These are phyloP conservation scores for Drosophila aff. DNA, from an alignment of 1,140 invertebrate genomes.

Conservation along the genomic window DNA sequence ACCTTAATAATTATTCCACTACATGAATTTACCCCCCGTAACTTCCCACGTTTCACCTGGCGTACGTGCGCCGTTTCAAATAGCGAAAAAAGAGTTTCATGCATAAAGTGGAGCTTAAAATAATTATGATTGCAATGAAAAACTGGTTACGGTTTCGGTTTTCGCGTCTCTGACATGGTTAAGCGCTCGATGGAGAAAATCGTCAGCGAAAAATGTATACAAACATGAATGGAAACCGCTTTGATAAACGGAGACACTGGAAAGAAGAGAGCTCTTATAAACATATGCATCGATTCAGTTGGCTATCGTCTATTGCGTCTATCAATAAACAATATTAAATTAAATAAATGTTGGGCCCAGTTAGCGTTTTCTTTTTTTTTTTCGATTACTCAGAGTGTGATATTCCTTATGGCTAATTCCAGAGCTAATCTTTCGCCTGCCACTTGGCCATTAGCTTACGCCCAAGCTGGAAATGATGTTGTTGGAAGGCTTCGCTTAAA, in stretches of 20 bases:
- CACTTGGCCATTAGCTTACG: constrained; percentile 13
- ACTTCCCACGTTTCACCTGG: constrained; percentile 2
- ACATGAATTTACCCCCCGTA: too few species aligned
- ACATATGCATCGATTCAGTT: background rate
- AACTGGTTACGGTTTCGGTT: constrained; percentile 47
- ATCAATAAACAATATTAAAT: background rate
- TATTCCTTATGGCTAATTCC: background rate
- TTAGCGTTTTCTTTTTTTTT: background rate
- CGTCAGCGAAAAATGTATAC: background rate
- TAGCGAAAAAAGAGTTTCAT: constrained; percentile 9
- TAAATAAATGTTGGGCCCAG: background rate
- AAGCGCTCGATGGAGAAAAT: constrained; percentile 14
- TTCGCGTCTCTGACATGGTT: constrained; percentile 12
- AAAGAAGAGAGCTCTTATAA: background rate
- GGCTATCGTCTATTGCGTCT: background rate
- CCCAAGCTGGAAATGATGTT: background rate
- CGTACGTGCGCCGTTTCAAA: constrained; percentile 27
- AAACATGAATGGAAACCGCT: constrained; percentile 6
- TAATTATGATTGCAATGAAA: constrained; percentile 50
- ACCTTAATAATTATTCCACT: constrained; percentile 1
- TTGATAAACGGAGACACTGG: constrained; percentile 6
- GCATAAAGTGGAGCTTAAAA: constrained; percentile 20
- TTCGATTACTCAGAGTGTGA: constrained; percentile 1
- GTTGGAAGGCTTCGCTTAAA: background rate
- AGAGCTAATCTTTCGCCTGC: background rate